A percentile compares a stretch with the other conserved stretches of the same genome.
These are phyloP conservation scores for Mormyrops boulengeri DNA, from an alignment of 2,797 vertebrate species.

Conservation along the genomic window DNA sequence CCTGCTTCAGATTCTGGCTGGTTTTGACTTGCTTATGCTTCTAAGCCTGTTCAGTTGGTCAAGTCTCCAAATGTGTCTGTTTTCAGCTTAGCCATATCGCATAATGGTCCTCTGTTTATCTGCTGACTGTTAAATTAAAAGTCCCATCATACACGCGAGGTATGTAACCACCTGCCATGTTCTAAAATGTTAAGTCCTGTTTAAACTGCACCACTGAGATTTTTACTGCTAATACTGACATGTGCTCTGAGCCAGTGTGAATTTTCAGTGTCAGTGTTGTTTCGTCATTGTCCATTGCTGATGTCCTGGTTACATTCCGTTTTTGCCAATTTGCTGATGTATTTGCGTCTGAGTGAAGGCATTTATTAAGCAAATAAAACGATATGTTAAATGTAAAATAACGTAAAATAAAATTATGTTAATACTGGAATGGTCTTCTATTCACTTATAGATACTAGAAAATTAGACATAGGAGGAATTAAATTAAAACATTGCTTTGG, in stretches of 20 bases:
- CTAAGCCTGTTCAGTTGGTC: neutral
- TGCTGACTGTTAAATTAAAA: neutral
- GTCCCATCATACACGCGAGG: neutral
- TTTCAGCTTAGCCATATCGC: neutral
- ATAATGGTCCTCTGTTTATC: neutral
- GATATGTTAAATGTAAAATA: neutral
- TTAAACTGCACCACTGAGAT: neutral
- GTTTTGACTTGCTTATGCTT: neutral
- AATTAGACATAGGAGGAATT: neutral
- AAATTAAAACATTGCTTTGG: neutral
- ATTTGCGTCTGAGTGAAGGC: neutral
- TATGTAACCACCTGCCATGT: neutral
- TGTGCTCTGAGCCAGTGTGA: neutral
- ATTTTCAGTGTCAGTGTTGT: neutral
- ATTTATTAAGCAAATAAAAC: neutral
- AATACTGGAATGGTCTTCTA: neutral
- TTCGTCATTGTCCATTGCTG: neutral
- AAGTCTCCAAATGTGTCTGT: neutral
- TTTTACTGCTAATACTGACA: neutral
- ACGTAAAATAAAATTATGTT: neutral
- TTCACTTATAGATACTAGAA: neutral
- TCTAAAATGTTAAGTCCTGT: neutral
- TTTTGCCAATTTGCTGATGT: neutral
- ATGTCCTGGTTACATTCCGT: neutral
- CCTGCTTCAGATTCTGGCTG: neutral